Base-by-base conservation (phyloP, 2,113 vertebrate genomes). In the Corythornis cristatus region DNA sequence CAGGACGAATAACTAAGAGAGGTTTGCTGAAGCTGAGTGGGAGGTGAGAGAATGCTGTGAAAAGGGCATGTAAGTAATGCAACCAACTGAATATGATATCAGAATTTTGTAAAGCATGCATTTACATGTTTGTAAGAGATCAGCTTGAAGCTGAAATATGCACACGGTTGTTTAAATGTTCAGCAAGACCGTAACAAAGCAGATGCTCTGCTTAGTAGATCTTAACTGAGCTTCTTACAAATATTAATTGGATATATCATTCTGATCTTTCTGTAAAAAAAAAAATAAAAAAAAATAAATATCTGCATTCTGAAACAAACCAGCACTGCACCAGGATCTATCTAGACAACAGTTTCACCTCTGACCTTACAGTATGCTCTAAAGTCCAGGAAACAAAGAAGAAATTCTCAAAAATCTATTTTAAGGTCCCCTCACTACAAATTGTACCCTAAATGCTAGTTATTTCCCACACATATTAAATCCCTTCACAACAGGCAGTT, bases 41-140 rank as follows among this genome's bases (percentile, higher is more conserved):
- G 93, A 96, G 71, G 78, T 73, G 93, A 87, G 43, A 94, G 81
- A 83, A 93, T n/a, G 80, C 89, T 89, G 93, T 87, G 90, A 87
- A 92, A 93, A 94, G 83, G 92, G 81, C 82, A 90, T 0, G 0
- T 42, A 89, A 92, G 92, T 68, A 95, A 90, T 62, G 62, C 40
- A 92, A 87, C 57, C 74, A 62, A 89, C 19, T 46, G 62, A 72
- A 93, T 83, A 91, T 92, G 60, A 74, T 64, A 53, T 94, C 79
- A 90, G 76, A 88, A 90, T 53, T 65, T 86, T 83, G 86, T 89
- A 92, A 95, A 86, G 73, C 62, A 78, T 89, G 66, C 35, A 75
- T 87, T 95, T 90, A 73, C 86, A 84, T 62, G 66, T 93, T 93
- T 91, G 35, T 82, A 71, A 94, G 73, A 83, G 67, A 87, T 85